Evolutionary conservation across 2,797 vertebrate species (phyloP).

Genomic region (Coreius guichenoti): DNA sequence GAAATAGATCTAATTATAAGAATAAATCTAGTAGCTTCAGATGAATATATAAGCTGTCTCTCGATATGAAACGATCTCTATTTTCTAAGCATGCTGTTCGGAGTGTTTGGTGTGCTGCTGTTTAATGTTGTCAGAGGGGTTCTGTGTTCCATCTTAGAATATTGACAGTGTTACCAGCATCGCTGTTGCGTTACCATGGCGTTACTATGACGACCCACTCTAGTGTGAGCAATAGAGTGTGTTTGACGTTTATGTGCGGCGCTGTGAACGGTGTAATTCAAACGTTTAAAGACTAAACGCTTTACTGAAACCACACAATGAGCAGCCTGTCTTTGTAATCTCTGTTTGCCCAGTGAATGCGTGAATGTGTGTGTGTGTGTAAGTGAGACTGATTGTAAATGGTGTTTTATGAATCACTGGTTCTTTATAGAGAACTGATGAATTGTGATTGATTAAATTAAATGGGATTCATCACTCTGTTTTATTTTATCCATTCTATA

Average conservation of each 20-base stretch:
- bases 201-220: slow-evolving; percentile 57
- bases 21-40: slow-evolving; percentile 50
- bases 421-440: slow-evolving; percentile 18
- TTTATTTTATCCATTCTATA: background rate
- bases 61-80: slow-evolving; percentile 52
- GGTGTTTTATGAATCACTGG: slow-evolving; percentile 8
- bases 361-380: background rate
- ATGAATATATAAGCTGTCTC: slow-evolving; percentile 54
- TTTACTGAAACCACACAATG: slow-evolving; percentile 40
- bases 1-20: slow-evolving; percentile 54
- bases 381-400: background rate
- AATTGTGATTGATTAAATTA: slow-evolving; percentile 21
- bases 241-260: slow-evolving; percentile 1
- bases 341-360: background rate
- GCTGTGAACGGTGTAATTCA: slow-evolving; percentile 49
- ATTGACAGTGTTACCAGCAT: slow-evolving; percentile 55
- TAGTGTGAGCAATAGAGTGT: slow-evolving; percentile 60
- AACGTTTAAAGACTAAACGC: slow-evolving; percentile 54
- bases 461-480: slow-evolving; percentile 6
- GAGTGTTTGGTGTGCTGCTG: slow-evolving; percentile 53
- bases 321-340: slow-evolving; percentile 7
- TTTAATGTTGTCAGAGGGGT: slow-evolving; percentile 51
- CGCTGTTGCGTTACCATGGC: slow-evolving; percentile 58
- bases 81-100: slow-evolving; percentile 63
- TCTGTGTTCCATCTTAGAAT: slow-evolving; percentile 36